These are phyloP conservation scores for Mungos mungo DNA, from an alignment of 2,113 vertebrate genomes.

Conservation along the genomic window DNA sequence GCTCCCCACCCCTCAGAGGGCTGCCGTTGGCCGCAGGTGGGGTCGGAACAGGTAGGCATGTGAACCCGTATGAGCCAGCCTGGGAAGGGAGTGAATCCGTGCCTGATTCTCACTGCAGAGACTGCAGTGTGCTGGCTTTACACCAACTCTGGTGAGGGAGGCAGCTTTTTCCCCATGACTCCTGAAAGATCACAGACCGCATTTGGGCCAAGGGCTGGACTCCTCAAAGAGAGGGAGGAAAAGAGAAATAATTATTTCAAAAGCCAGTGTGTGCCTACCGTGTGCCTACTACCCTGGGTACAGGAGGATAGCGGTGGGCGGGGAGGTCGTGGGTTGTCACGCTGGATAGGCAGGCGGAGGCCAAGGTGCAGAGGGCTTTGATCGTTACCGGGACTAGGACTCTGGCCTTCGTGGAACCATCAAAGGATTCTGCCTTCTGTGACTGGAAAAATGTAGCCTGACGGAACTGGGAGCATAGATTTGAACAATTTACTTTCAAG, in stretches of 20 bases:
- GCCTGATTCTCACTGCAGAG: not conserved
- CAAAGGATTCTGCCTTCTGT: not conserved
- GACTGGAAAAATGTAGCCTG: not conserved
- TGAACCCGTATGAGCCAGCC: not conserved
- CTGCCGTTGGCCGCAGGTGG: no score
- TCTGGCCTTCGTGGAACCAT: not conserved
- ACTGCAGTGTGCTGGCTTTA: not conserved
- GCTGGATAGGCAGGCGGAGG: fast-evolving
- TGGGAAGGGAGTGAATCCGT: fast-evolving
- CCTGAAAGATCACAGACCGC: not conserved
- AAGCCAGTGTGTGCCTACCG: not conserved
- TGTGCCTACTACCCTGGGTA: not conserved
- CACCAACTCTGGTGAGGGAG: not conserved
- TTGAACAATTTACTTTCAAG: not conserved
- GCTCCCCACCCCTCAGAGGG: not conserved
- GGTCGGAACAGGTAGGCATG: fast-evolving
- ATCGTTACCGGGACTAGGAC: fast-evolving
- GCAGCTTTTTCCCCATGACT: fast-evolving
- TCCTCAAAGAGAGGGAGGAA: not conserved
- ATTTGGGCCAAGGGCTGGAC: not conserved
- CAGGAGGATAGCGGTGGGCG: not conserved
- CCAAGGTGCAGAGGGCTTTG: not conserved
- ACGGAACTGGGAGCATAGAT: not conserved
- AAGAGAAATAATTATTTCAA: not conserved
- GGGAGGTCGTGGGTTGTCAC: no score